These are phyloP conservation scores for Sipunculus nudus DNA, from an alignment of 2,888 invertebrate genomes.

Conservation along the genomic window DNA sequence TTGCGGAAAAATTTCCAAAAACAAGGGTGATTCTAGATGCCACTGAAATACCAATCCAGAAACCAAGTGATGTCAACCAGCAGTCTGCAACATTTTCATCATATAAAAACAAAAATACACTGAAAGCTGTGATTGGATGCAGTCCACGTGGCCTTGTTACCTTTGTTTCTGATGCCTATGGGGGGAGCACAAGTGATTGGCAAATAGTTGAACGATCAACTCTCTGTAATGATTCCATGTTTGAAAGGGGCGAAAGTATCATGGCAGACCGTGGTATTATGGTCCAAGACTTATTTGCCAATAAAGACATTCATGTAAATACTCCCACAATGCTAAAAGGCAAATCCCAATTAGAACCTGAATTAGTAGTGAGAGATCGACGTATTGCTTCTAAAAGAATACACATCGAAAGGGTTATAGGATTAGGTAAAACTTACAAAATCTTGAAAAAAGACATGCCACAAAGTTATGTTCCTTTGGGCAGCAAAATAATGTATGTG, in stretches of 20 bases:
- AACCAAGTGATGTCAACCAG: background rate
- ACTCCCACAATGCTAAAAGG: background rate
- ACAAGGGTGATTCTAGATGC: slow-evolving; percentile 1
- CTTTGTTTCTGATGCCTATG: background rate
- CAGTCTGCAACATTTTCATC: background rate
- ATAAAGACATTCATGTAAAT: background rate
- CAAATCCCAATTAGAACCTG: background rate
- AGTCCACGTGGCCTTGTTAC: background rate
- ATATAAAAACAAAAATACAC: background rate
- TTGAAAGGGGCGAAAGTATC: background rate
- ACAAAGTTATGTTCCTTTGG: background rate
- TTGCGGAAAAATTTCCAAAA: background rate
- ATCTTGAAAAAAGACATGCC: background rate
- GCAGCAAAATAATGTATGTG: background rate
- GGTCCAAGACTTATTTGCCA: background rate
- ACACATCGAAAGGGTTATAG: background rate
- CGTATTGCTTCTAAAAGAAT: slow-evolving; percentile 1
- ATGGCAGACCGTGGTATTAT: slow-evolving; percentile 2
- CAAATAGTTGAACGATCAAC: background rate
- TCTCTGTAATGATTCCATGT: background rate
- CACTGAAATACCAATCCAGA: background rate
- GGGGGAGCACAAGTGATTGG: background rate
- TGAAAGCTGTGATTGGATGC: slow-evolving; percentile 1
- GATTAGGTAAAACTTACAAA: background rate
- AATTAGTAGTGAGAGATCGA: background rate